Base-by-base conservation (phyloP, 2,888 invertebrate genomes). In the Philonicus albiceps region DNA sequence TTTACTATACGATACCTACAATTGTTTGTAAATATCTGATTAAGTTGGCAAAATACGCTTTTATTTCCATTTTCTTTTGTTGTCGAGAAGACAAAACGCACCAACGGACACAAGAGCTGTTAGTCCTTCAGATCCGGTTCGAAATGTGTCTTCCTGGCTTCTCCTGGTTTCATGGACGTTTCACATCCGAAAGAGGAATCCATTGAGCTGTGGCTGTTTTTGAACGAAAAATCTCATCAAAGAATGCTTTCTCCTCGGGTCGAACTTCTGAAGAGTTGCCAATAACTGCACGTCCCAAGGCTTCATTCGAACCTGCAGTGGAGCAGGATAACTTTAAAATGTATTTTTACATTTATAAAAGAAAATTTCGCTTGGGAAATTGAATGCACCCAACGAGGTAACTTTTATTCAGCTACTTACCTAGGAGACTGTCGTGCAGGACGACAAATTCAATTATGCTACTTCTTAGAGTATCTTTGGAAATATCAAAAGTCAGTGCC, bases 401-500 rank as follows among this genome's bases (percentile, higher is more conserved):
- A n/a, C 4, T 53, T 31, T 49, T 53, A 34, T 86, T 64, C 19
- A 34, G 22, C n/a, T 6, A 53, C 31, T 53, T 87, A 89, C 94
- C 94, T 87, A 95, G 91, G 22, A 94, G 91, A 88, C 94, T 95
- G 89, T 95, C 95, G 89, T 94, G 95, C 76, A 94, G 92, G 1
- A 95, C 94, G 4, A 93, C 92, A 89, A 95, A 93, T 89, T 95
- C 95, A 13, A 95, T 90, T 30, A 92, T 90, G 86, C 94, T 93
- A 88, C 93, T 93, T 87, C 93, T 93, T 19, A 95, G 91, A 83
- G 92, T 91, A 73, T 95, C 94, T 87, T 93, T 93, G 90, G 97
- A 96, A 16, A 98, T 95, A 90, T 98, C 98, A 91, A 98, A 98
- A 11, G 98, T 97, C 88, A 98, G 93, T 0, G 98, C 97, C 91